A percentile compares a stretch with the other conserved stretches of the same genome.
phyloP scores from a whole-genome alignment of 1,140 invertebrate genomes.

The Macrosteles quadrilineatus region DNA sequence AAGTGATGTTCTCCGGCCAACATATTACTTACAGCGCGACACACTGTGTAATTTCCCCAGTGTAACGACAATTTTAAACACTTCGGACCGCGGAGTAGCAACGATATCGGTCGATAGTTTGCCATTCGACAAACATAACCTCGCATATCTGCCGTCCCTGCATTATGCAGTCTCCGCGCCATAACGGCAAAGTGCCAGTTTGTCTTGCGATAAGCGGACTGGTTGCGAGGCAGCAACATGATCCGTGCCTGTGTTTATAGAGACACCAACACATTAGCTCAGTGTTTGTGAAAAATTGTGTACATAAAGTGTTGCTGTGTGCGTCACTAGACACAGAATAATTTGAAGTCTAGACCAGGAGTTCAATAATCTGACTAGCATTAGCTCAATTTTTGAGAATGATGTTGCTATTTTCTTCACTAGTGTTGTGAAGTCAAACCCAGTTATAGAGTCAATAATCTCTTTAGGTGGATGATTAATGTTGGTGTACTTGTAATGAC shows the following conservation, averaged over 20 bases:
- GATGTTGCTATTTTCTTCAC: no score
- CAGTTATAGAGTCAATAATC: no score
- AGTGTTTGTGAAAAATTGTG: background rate
- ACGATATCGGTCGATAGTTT: conserved; percentile 2
- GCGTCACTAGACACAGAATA: no score
- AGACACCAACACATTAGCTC: background rate
- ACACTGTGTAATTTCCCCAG: no score
- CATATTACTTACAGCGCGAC: no score
- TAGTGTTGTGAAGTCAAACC: no score
- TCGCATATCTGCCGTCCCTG: background rate
- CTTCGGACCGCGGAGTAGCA: background rate
- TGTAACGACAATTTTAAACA: background rate
- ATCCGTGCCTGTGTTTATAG: conserved; percentile 11
- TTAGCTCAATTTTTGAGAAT: no score
- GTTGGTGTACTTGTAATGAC: no score
- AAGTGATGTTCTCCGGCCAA: no score
- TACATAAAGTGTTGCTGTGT: background rate
- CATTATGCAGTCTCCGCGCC: background rate
- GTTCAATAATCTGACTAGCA: no score
- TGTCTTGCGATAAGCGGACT: background rate
- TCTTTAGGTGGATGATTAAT: no score
- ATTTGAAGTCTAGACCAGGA: no score
- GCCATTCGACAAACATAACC: background rate
- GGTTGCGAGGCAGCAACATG: background rate
- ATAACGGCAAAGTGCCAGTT: conserved; percentile 6